Conservation (phyloP, 2,113 vertebrate species). For the Heterotilapia buettikoferi region DNA sequence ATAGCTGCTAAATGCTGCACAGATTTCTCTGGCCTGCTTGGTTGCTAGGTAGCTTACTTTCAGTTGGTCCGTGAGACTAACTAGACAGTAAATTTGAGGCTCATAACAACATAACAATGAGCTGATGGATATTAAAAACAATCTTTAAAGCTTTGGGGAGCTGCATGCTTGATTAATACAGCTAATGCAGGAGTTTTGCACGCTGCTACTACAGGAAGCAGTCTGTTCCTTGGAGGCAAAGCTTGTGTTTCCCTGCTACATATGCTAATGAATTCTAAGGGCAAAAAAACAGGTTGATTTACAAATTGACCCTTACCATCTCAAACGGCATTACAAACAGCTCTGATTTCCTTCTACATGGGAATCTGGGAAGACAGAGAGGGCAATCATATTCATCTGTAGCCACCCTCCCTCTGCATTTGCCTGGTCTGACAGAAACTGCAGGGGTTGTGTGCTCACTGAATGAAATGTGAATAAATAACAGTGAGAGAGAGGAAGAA, state of each 20-base stretch:
- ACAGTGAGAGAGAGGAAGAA: background rate
- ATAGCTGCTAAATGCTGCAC: background rate
- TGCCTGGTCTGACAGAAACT: slow-evolving; percentile 49
- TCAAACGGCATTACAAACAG: slow-evolving; percentile 45
- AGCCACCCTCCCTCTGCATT: slow-evolving; percentile 21
- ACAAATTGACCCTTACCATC: slow-evolving; percentile 50
- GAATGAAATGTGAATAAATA: slow-evolving; percentile 67
- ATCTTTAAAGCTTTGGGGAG: background rate
- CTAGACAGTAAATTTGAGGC: background rate
- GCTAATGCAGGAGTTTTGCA: background rate
- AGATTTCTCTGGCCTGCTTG: background rate
- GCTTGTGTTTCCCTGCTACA: slow-evolving; percentile 1
- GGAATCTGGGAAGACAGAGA: slow-evolving; percentile 12
- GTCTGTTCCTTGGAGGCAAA: background rate
- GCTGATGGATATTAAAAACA: background rate
- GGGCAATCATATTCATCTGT: slow-evolving; percentile 51
- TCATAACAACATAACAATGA: background rate
- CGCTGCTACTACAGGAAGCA: background rate
- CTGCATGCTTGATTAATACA: background rate
- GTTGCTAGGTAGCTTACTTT: background rate
- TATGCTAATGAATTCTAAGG: slow-evolving; percentile 42
- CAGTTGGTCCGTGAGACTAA: background rate
- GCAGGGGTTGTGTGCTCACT: slow-evolving; percentile 48
- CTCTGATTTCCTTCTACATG: slow-evolving; percentile 5
- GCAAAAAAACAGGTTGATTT: slow-evolving; percentile 43